These are phyloP conservation scores for Manis crassicaudata DNA, from an alignment of 2,797 vertebrate species.

Conservation along the genomic window DNA sequence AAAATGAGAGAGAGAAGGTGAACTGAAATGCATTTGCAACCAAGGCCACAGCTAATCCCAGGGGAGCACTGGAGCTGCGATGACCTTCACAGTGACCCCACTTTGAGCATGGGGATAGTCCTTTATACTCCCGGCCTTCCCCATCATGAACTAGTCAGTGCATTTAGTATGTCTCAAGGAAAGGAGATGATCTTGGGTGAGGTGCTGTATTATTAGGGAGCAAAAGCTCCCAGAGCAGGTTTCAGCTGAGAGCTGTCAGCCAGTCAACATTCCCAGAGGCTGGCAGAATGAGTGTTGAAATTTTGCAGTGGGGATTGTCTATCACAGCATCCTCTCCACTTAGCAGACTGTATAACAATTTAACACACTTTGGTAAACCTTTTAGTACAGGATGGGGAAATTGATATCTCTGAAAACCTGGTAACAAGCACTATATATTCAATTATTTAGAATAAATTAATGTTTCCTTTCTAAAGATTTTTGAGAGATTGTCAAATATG, in stretches of 20 bases:
- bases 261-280: neutral
- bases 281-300: neutral
- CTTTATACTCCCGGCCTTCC: neutral
- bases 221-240: neutral
- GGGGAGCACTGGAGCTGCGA: neutral
- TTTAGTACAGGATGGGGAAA: neutral
- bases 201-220: neutral
- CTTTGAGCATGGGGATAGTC: neutral
- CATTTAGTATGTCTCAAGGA: neutral
- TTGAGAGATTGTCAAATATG: neutral
- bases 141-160: neutral
- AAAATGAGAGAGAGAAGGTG: neutral
- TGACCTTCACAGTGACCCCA: too few relatives aligned
- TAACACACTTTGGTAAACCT: neutral
- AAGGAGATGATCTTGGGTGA: neutral
- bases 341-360: neutral
- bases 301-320: neutral
- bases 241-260: neutral
- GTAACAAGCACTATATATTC: neutral
- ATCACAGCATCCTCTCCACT: neutral
- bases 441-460: neutral
- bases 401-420: neutral
- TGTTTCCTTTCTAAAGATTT: neutral
- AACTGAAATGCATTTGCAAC: neutral
- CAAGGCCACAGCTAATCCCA: neutral